Evolutionary conservation across 2,113 vertebrate species (phyloP).

Genomic region (Gadus chalcogrammus): DNA sequence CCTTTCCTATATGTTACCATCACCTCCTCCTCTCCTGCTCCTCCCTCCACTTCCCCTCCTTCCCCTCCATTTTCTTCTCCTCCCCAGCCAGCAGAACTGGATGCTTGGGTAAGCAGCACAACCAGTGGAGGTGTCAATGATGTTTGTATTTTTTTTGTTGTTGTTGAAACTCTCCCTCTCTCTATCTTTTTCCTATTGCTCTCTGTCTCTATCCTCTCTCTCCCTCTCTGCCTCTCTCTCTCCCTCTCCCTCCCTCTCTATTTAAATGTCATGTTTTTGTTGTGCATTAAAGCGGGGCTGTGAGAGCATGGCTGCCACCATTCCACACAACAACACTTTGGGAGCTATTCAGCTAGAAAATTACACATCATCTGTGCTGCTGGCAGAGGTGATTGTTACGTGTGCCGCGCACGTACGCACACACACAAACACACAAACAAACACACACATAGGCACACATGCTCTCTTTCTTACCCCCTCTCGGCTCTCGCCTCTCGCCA

Average conservation of each 20-base stretch:
- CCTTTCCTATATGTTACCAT: constrained; percentile 3
- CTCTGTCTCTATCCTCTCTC: constrained; percentile 55
- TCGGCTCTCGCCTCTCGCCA: not conserved
- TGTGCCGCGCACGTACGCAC: not conserved
- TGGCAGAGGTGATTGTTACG: constrained; percentile 68
- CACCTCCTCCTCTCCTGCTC: constrained; percentile 38
- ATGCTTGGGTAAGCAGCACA: constrained; percentile 78
- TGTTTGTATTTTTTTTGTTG: constrained; percentile 25
- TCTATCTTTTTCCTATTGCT: constrained; percentile 37
- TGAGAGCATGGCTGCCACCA: constrained; percentile 52
- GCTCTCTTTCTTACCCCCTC: not conserved
- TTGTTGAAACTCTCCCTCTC: constrained; percentile 23
- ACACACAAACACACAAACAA: constrained; percentile 32
- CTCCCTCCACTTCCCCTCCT: constrained; percentile 49
- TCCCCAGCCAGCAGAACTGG: constrained; percentile 80
- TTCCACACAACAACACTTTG: constrained; percentile 82
- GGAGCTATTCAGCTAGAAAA: constrained; percentile 92
- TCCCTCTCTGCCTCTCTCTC: constrained; percentile 29
- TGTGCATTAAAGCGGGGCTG: constrained; percentile 70
- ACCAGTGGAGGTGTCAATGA: constrained; percentile 25
- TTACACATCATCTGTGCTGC: constrained; percentile 84
- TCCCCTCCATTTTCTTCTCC: constrained; percentile 44
- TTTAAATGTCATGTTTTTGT: constrained; percentile 86
- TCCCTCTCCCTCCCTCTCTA: constrained; percentile 68
- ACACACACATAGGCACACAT: constrained; percentile 11